These are phyloP conservation scores for Lordiphosa andalusiaca DNA, from an alignment of 2,888 invertebrate species.

Conservation along the genomic window DNA sequence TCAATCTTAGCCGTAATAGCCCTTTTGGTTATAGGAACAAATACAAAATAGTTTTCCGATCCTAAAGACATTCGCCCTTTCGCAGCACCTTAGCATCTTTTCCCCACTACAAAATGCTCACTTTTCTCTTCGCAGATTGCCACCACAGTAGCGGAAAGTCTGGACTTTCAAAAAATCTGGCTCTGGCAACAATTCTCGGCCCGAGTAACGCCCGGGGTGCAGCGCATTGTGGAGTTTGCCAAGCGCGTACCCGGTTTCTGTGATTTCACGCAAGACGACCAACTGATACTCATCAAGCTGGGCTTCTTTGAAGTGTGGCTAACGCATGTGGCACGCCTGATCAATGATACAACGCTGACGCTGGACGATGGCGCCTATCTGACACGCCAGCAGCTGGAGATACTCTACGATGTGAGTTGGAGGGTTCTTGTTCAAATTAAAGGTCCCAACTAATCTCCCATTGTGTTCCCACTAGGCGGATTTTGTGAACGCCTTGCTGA, in stretches of 20 bases:
- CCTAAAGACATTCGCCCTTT: too few relatives aligned
- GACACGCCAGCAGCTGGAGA: conserved; percentile 90
- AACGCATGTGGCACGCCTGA: conserved; percentile 90
- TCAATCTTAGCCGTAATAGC: too few relatives aligned
- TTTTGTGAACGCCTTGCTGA: conserved; percentile 90
- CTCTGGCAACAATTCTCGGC: conserved; percentile 94
- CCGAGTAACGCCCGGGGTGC: conserved; percentile 93
- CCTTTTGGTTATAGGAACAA: too few relatives aligned
- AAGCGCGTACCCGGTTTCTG: conserved; percentile 96
- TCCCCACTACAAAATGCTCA: too few relatives aligned
- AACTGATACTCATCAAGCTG: conserved; percentile 96
- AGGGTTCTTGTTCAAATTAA: background rate
- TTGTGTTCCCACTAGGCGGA: conserved; percentile 84
- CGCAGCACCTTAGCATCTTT: too few relatives aligned
- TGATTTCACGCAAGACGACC: conserved; percentile 95
- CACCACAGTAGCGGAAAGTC: conserved; percentile 84
- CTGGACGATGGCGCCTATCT: conserved; percentile 95
- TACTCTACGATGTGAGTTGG: conserved; percentile 91
- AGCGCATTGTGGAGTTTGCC: conserved; percentile 97
- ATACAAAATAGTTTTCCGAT: too few relatives aligned
- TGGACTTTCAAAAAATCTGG: conserved; percentile 88
- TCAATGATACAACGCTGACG: conserved; percentile 88
- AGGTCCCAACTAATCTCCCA: background rate
- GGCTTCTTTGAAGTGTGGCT: conserved; percentile 99
- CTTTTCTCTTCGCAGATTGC: conserved; percentile 80